phyloP scores from a whole-genome alignment of 1,140 invertebrate genomes.

The Euborellia annulipes region DNA sequence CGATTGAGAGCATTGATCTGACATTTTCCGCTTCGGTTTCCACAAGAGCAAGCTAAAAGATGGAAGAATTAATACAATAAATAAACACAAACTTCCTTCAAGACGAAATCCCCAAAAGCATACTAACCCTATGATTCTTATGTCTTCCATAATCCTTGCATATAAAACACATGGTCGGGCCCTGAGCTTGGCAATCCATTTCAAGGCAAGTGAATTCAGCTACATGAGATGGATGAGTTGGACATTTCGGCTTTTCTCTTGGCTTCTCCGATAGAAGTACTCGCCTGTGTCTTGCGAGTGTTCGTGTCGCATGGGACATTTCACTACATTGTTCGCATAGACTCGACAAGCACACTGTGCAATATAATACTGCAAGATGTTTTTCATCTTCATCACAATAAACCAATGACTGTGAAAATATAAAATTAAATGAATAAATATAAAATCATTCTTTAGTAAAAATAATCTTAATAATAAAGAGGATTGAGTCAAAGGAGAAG shows the following conservation, averaged over 20 bases:
- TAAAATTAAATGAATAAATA: slow-evolving; percentile 3
- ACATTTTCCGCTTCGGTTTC: slow-evolving; percentile 42
- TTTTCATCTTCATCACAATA: slow-evolving; percentile 42
- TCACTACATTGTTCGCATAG: slow-evolving; percentile 40
- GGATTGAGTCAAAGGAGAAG: too few relatives aligned
- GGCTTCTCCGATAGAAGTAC: slow-evolving; percentile 44
- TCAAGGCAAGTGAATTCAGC: slow-evolving; percentile 45
- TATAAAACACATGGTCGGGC: slow-evolving; percentile 39
- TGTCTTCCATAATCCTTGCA: slow-evolving; percentile 44
- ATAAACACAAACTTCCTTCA: slow-evolving; percentile 1
- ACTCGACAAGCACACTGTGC: slow-evolving; percentile 39
- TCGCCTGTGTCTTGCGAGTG: slow-evolving; percentile 37
- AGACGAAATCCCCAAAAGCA: too few relatives aligned
- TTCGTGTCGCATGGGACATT: slow-evolving; percentile 37
- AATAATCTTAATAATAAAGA: too few relatives aligned
- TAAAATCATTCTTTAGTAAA: not conserved
- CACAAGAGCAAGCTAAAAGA: slow-evolving; percentile 33
- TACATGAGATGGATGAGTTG: slow-evolving; percentile 36
- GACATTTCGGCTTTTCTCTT: slow-evolving; percentile 39
- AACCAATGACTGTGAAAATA: slow-evolving; percentile 29
- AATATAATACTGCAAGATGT: slow-evolving; percentile 41
- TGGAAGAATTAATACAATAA: too few relatives aligned
- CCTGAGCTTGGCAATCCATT: slow-evolving; percentile 32
- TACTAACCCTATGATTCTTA: slow-evolving; percentile 35
- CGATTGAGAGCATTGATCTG: slow-evolving; percentile 31